phyloP scores from a whole-genome alignment of 2,888 invertebrate genomes.

The Rosalia funebris region DNA sequence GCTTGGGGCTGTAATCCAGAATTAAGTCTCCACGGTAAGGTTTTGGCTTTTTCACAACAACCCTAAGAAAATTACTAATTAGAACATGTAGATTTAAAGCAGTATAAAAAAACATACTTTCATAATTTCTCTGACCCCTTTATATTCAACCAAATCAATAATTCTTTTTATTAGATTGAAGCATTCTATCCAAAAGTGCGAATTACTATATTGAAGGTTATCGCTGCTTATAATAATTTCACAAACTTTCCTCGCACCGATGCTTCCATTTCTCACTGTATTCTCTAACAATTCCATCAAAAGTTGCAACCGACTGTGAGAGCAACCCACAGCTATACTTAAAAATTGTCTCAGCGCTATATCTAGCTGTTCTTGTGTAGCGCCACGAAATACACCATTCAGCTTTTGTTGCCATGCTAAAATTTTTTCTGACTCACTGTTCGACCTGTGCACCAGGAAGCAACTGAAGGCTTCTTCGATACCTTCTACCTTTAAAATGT shows the following conservation, averaged over 20 bases:
- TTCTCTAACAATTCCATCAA: conserved; percentile 80
- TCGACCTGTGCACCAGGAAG: conserved; percentile 81
- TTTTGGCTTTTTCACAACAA: conserved; percentile 88
- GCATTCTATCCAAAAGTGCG: conserved; percentile 90
- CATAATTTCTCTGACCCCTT: conserved; percentile 93
- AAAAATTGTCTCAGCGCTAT: conserved; percentile 80
- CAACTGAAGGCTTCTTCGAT: conserved; percentile 92
- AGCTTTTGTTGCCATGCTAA: conserved; percentile 71
- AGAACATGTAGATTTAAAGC: background rate
- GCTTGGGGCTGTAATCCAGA: conserved; percentile 84
- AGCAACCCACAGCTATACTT: conserved; percentile 75
- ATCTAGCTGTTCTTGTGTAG: conserved; percentile 79
- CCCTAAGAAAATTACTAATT: conserved; percentile 64
- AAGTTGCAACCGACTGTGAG: conserved; percentile 78
- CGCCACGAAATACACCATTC: conserved; percentile 54
- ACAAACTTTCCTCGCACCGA: conserved; percentile 86
- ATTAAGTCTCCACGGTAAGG: conserved; percentile 81
- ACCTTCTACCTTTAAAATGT: conserved; percentile 76
- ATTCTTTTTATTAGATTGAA: conserved; percentile 86
- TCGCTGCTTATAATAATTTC: conserved; percentile 87
- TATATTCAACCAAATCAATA: conserved; percentile 93
- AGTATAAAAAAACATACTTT: conserved; percentile 67
- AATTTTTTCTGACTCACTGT: conserved; percentile 76
- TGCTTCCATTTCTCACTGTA: conserved; percentile 71
- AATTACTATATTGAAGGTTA: conserved; percentile 81